Base-by-base conservation (phyloP, 2,888 invertebrate species). In the Coelinius sp. region DNA sequence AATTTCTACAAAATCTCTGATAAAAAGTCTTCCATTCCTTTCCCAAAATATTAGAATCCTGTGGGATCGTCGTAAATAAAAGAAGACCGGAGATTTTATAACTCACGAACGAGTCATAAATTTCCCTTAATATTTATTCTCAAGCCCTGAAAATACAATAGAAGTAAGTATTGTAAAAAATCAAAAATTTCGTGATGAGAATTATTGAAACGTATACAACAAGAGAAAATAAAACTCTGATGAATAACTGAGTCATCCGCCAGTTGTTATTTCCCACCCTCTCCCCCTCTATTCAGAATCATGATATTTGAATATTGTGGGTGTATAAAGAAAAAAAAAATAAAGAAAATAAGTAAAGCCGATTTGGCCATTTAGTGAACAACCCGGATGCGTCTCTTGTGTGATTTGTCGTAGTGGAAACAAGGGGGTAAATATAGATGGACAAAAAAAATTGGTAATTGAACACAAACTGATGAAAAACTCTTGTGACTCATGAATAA, bases 11-110 rank as follows among this genome's bases (percentile, higher is more conserved):
- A n/a, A n/a, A n/a, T n/a, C n/a, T n/a, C n/a, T 20, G 4, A 7
- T 7, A 38, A 82, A 82, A 83, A 82, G 82, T 83, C 80, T 83
- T 82, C 81, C 83, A 82, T 79, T 79, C 76, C 77, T 81, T 82
- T 78, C 76, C 77, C 75, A 35, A 35, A 6, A 35, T 8, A 59
- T 27, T 35, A 10, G 31, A 31, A 35, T n/a, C 2, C 41, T n/a
- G 17, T 24, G 25, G 4, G 20, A 20, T 20, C 1, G 10, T n/a
- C 38, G n/a, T 22, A 38, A 17, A 5, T 31, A 62, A 7, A 17
- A 22, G 3, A 20, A 20, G 62, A 62, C 38, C 38, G 20, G 10
- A 22, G 38, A 31, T 62, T 35, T 56, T 31, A 38, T 20, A 20
- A 38, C 20, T 38, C 12, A 38, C 7, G 20, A 10, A 62, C 8